Conservation (phyloP, 2,797 vertebrate genomes). For the Microctenopoma steveboyesi region DNA sequence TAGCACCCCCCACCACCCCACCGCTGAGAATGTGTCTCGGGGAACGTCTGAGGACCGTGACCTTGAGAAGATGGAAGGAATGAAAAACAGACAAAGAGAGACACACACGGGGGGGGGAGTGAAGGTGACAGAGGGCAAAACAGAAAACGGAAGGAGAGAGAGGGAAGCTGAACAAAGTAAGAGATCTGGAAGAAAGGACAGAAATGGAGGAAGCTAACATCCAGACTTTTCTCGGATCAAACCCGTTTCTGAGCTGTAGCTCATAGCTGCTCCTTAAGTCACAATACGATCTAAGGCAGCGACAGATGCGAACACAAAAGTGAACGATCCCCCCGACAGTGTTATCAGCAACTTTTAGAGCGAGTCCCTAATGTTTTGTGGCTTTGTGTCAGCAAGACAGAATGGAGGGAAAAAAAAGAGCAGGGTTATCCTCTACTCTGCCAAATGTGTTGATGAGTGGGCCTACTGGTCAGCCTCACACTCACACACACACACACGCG, state of each 20-base stretch:
- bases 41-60: constrained; percentile 65
- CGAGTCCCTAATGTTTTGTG: constrained; percentile 29
- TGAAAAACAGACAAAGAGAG: constrained; percentile 51
- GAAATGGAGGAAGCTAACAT: background rate
- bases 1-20: constrained; percentile 17
- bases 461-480: constrained; percentile 61
- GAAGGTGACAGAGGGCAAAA: constrained; percentile 52
- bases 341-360: constrained; percentile 19
- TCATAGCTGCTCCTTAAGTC: background rate
- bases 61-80: constrained; percentile 68
- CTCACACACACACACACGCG: constrained; percentile 40
- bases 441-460: constrained; percentile 78
- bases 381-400: constrained; percentile 31
- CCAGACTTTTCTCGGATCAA: background rate
- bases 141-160: constrained; percentile 39
- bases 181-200: background rate
- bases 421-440: constrained; percentile 57
- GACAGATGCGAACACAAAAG: constrained; percentile 7
- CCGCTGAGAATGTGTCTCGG: constrained; percentile 56
- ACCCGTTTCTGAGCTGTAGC: no score
- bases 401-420: constrained; percentile 23
- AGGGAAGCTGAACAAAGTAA: constrained; percentile 18
- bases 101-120: constrained; percentile 43
- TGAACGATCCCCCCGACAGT: background rate
- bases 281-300: background rate